phyloP scores from a whole-genome alignment of 2,888 invertebrate genomes.

The Syrphus vitripennis region DNA sequence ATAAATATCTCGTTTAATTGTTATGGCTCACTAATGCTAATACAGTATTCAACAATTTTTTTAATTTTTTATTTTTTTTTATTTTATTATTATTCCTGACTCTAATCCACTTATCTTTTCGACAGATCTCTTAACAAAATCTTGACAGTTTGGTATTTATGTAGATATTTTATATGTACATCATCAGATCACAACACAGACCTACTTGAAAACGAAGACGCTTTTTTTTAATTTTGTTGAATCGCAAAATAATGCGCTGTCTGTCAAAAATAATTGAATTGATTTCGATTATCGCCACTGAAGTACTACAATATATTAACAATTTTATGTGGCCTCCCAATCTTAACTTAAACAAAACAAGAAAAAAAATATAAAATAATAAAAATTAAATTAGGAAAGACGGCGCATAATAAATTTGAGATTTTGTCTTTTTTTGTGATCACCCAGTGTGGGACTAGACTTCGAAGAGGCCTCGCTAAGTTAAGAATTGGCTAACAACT shows the following conservation, averaged over 20 bases:
- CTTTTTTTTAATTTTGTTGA: too few relatives aligned
- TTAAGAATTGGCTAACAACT: too few relatives aligned
- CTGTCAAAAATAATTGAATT: constrained; percentile 66
- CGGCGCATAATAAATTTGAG: constrained; percentile 53
- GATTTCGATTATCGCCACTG: constrained; percentile 63
- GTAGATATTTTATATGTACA: neutral
- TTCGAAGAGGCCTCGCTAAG: neutral
- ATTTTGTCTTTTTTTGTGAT: constrained; percentile 54
- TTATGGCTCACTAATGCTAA: constrained; percentile 60
- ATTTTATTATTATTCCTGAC: neutral
- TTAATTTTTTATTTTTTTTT: neutral
- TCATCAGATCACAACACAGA: neutral
- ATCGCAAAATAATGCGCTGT: constrained; percentile 46
- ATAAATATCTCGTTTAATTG: constrained; percentile 67
- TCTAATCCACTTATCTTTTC: constrained; percentile 48
- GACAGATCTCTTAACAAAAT: constrained; percentile 47
- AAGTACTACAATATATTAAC: constrained; percentile 60
- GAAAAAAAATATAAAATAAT: constrained; percentile 10
- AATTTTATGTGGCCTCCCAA: constrained; percentile 47
- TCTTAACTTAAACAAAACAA: neutral
- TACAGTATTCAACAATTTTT: constrained; percentile 43
- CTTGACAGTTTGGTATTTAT: constrained; percentile 28
- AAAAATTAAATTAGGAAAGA: constrained; percentile 53
- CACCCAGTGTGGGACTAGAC: neutral
- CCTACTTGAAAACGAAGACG: constrained; percentile 3